phyloP scores from a whole-genome alignment of 2,888 invertebrate species.

The Hipparchia sbordonii region DNA sequence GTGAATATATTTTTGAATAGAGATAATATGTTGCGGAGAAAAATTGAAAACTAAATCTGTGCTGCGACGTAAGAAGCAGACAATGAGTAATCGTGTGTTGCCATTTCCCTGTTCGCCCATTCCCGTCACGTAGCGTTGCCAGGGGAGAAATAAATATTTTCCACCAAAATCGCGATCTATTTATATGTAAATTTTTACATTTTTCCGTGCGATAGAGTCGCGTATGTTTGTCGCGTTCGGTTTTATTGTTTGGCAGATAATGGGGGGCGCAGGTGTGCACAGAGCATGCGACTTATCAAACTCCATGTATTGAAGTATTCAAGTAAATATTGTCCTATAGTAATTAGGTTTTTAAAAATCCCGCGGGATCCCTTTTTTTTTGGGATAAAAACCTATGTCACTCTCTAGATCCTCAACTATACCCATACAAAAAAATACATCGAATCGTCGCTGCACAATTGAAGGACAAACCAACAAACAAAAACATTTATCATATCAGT shows the following conservation, averaged over 20 bases:
- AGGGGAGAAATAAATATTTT: conserved; percentile 75
- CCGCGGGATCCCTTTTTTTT: too few relatives aligned
- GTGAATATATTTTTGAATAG: neutral
- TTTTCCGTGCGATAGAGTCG: conserved; percentile 58
- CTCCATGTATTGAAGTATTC: neutral
- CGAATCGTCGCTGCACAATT: too few relatives aligned
- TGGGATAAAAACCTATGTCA: too few relatives aligned
- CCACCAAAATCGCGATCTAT: conserved; percentile 65
- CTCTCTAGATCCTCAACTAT: too few relatives aligned
- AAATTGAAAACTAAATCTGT: conserved; percentile 44
- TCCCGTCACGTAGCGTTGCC: conserved; percentile 73
- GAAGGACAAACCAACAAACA: too few relatives aligned
- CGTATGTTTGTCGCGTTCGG: conserved; percentile 55
- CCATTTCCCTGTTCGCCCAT: conserved; percentile 48
- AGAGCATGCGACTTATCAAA: conserved; percentile 13
- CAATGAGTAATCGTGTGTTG: conserved; percentile 62
- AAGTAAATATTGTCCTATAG: neutral
- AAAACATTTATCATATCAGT: too few relatives aligned
- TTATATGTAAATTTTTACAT: conserved; percentile 78
- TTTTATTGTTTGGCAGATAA: conserved; percentile 68
- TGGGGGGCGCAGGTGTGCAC: conserved; percentile 57
- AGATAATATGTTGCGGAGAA: conserved; percentile 4
- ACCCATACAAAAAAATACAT: too few relatives aligned
- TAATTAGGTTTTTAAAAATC: too few relatives aligned
- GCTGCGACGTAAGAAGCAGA: conserved; percentile 45